These are phyloP conservation scores for Lamellibrachia columna DNA, from an alignment of 2,888 invertebrate species.

Conservation along the genomic window DNA sequence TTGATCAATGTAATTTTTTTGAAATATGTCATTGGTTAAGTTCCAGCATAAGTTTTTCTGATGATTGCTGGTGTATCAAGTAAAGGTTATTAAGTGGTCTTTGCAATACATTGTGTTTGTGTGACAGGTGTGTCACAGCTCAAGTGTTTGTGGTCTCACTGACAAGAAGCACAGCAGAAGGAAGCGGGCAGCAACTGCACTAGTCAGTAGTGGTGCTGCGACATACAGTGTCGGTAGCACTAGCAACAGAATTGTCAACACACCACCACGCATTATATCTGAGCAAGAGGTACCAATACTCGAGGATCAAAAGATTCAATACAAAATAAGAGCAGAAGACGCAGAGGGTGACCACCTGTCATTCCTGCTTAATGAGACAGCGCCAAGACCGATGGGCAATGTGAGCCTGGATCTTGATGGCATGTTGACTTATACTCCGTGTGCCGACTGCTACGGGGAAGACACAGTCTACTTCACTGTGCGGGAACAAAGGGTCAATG, in stretches of 20 bases:
- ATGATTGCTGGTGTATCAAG: no score
- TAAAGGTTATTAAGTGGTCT: no score
- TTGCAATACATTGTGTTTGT: no score
- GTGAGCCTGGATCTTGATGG: not conserved
- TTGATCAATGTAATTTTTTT: no score
- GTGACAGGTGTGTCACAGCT: not conserved
- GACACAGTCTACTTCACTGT: not conserved
- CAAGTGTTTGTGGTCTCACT: not conserved
- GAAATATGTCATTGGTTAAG: no score
- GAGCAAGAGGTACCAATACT: not conserved
- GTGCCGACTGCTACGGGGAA: conserved; percentile 11
- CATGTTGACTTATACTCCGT: not conserved
- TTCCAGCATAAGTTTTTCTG: no score
- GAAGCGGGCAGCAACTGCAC: not conserved
- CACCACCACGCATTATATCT: not conserved
- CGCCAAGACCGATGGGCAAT: not conserved
- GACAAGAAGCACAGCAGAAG: not conserved
- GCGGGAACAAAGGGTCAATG: not conserved
- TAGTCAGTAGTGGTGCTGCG: not conserved
- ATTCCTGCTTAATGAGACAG: not conserved
- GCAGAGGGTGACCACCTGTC: not conserved
- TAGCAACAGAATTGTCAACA: not conserved
- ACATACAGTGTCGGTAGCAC: not conserved
- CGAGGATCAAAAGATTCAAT: not conserved
- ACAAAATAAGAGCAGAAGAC: not conserved